Percentiles rank a stretch among this genome's conserved stretches.
Evolutionary conservation across 2,888 invertebrate genomes (phyloP).

Genomic region (Noctua fimbriata): DNA sequence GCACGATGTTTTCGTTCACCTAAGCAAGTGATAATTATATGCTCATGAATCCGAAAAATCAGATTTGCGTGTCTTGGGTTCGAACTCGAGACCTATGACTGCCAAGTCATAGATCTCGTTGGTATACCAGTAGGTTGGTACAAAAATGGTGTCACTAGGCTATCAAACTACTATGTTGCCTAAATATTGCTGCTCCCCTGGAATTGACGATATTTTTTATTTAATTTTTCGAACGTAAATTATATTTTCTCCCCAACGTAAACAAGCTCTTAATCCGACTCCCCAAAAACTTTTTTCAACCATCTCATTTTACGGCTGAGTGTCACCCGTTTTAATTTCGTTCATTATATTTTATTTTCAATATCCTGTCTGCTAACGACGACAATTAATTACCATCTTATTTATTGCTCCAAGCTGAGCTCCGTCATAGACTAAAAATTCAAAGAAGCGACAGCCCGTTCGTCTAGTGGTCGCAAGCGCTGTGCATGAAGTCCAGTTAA

Average conservation of each 20-base stretch:
- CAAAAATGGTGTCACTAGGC: too few relatives aligned
- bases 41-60: too few relatives aligned
- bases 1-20: too few relatives aligned
- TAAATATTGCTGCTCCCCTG: background rate
- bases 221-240: background rate
- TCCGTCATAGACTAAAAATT: conserved; percentile 17
- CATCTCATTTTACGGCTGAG: conserved; percentile 38
- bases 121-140: too few relatives aligned
- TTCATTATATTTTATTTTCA: conserved; percentile 60
- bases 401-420: conserved; percentile 60
- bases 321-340: conserved; percentile 54
- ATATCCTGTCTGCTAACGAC: conserved; percentile 60
- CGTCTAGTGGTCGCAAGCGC: background rate
- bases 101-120: too few relatives aligned
- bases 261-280: conserved; percentile 24
- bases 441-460: background rate
- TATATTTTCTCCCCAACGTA: conserved; percentile 7
- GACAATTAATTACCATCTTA: conserved; percentile 65
- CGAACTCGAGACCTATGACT: too few relatives aligned
- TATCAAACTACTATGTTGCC: too few relatives aligned
- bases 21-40: too few relatives aligned
- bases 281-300: conserved; percentile 28
- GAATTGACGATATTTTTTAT: background rate
- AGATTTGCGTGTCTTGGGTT: too few relatives aligned
- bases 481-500: background rate